Evolutionary conservation across 1,140 invertebrate species (phyloP).

Genomic region (Caenorhabditis latens): DNA sequence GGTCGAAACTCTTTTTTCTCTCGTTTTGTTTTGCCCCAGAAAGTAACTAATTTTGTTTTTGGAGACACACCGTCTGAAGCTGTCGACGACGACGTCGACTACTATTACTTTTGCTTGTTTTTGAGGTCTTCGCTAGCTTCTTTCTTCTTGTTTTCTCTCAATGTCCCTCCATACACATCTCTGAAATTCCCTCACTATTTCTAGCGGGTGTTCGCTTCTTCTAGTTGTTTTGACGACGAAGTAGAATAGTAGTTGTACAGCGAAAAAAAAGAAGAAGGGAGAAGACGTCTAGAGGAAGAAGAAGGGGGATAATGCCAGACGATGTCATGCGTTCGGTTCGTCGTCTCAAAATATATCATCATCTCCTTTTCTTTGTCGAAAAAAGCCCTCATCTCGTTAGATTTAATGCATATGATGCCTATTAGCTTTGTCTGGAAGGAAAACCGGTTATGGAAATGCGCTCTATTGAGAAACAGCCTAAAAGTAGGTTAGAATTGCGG

Average conservation of each 20-base stretch:
- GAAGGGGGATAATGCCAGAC: conserved; percentile 34
- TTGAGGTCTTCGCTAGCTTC: conserved; percentile 35
- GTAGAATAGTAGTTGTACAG: background rate
- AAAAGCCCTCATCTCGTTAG: background rate
- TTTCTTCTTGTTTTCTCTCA: background rate
- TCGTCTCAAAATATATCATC: background rate
- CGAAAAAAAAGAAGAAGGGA: background rate
- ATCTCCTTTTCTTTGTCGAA: background rate
- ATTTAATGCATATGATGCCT: too few relatives aligned
- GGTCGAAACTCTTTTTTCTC: conserved; percentile 11
- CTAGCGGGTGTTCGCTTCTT: background rate
- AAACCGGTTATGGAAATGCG: too few relatives aligned
- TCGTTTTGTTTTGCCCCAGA: background rate
- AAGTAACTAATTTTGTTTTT: background rate
- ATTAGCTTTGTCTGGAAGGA: too few relatives aligned
- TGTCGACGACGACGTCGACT: background rate
- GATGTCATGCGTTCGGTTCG: background rate
- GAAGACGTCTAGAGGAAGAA: background rate
- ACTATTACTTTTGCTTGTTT: conserved; percentile 32
- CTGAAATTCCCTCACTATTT: conserved; percentile 35
- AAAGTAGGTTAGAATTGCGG: too few relatives aligned
- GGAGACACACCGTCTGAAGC: background rate
- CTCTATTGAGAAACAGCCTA: too few relatives aligned
- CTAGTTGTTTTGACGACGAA: conserved; percentile 25
- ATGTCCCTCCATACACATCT: background rate